Base-by-base conservation (phyloP, 2,888 invertebrate genomes). In the Latrodectus elegans region DNA sequence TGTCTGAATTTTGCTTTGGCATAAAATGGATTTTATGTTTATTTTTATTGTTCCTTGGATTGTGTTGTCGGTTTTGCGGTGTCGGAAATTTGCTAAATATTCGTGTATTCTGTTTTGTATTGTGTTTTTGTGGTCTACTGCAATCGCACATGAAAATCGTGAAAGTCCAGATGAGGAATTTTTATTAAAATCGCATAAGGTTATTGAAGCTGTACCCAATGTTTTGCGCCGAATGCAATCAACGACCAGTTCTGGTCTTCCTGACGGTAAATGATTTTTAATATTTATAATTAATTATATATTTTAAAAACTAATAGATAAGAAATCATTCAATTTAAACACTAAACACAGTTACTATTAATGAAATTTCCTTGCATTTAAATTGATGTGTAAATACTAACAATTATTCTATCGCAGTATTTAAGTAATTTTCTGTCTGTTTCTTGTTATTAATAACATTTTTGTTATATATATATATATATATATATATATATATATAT, bases 181-280 rank as follows among this genome's bases (percentile, higher is more conserved):
- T 78, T 53, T 88, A 53, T 68, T 88, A 10, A 88, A 88, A 78
- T 74, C 77, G 15, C 68, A 72, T n/a, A 88, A 78, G 83, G 88
- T 88, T 38, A 88, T 88, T 14, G 88, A 88, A 83, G 88, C 88
- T 10, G 82, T 55, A 22, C 83, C 88, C 17, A 77, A 83, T 75
- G 64, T 75, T 51, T 83, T 88, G 22, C 73, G 83, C n/a, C 73
- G 88, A 70, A 70, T 22, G 73, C 84, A 74, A 11, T 85, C 85
- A 65, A 72, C 60, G 15, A 64, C 86, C 53, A 67, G 55, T 51
- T 10, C 49, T 55, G 77, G 84, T 38, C 12, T 87, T 53, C 77
- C 81, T 15, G 86, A 82, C 26, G 81, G 81, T 86, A 53, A 81
- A 80, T 60, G 60, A 6, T 15, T 60, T 12, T 11, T 0, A 60